phyloP scores from a whole-genome alignment of 2,888 invertebrate species.

The Nomada ruficornis region DNA sequence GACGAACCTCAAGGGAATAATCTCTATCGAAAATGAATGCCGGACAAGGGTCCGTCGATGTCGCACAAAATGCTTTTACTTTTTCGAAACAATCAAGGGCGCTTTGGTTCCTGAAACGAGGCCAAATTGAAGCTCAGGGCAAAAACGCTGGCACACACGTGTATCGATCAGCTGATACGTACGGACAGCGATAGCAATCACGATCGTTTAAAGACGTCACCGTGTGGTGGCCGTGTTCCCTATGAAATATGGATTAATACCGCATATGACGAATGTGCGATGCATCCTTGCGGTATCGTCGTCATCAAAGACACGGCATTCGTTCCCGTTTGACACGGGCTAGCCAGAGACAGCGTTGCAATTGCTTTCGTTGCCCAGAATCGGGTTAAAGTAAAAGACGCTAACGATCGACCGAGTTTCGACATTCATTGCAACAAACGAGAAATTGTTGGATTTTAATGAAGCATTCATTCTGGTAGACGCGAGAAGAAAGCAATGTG shows the following conservation, averaged over 20 bases:
- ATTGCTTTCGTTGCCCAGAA: slow-evolving; percentile 16
- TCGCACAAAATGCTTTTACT: background rate
- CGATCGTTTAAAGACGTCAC: slow-evolving; percentile 57
- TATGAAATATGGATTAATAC: slow-evolving; percentile 54
- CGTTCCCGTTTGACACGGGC: slow-evolving; percentile 22
- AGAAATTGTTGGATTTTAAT: background rate
- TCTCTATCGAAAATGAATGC: slow-evolving; percentile 8
- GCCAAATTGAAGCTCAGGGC: slow-evolving; percentile 42
- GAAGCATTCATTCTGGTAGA: background rate
- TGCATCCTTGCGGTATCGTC: slow-evolving; percentile 18
- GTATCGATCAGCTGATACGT: slow-evolving; percentile 44
- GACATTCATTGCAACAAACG: background rate
- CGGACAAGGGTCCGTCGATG: background rate
- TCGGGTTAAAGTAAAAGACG: slow-evolving; percentile 7
- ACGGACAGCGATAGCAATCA: slow-evolving; percentile 56
- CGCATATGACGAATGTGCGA: background rate
- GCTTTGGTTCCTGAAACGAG: slow-evolving; percentile 20
- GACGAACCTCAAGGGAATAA: background rate
- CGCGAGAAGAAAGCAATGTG: background rate
- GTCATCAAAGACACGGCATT: slow-evolving; percentile 32
- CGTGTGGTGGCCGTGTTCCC: slow-evolving; percentile 23
- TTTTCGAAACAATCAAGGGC: slow-evolving; percentile 24
- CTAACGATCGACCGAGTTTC: background rate
- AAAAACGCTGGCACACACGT: slow-evolving; percentile 32
- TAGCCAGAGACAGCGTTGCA: slow-evolving; percentile 4